phyloP scores from a whole-genome alignment of 1,140 invertebrate species.

The Meloidogyne floridensis region DNA sequence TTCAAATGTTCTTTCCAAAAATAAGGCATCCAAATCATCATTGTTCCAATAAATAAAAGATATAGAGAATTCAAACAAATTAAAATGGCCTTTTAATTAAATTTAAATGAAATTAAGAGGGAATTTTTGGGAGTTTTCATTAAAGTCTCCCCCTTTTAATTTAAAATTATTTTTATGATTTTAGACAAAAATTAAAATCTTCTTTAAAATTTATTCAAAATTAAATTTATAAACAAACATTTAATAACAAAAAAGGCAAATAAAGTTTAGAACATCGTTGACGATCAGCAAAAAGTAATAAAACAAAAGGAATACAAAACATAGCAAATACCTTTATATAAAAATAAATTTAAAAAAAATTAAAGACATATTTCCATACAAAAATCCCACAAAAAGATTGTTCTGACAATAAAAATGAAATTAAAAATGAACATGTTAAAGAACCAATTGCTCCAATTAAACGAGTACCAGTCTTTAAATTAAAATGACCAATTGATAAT shows the following conservation, averaged over 20 bases:
- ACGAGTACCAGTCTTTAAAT: constrained; percentile 2
- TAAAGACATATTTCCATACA: neutral
- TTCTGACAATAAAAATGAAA: neutral
- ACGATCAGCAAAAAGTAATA: constrained; percentile 7
- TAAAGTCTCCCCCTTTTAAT: too few relatives aligned
- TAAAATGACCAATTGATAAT: neutral
- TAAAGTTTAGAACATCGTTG: neutral
- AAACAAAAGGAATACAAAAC: constrained; percentile 1
- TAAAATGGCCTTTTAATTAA: neutral
- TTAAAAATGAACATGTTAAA: neutral
- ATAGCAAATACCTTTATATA: neutral
- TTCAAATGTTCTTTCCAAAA: constrained; percentile 7
- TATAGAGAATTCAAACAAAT: neutral
- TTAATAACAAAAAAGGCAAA: constrained; percentile 8
- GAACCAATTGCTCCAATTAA: constrained; percentile 5
- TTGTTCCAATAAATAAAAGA: neutral
- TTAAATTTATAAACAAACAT: neutral
- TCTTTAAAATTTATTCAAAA: neutral
- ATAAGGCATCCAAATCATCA: neutral
- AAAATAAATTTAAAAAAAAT: neutral
- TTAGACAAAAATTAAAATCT: too few relatives aligned
- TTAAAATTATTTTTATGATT: too few relatives aligned
- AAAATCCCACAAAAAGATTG: neutral
- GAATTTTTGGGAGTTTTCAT: too few relatives aligned
- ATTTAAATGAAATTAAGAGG: too few relatives aligned